phyloP scores from a whole-genome alignment of 2,797 vertebrate genomes.

The Cheirogaleus major region DNA sequence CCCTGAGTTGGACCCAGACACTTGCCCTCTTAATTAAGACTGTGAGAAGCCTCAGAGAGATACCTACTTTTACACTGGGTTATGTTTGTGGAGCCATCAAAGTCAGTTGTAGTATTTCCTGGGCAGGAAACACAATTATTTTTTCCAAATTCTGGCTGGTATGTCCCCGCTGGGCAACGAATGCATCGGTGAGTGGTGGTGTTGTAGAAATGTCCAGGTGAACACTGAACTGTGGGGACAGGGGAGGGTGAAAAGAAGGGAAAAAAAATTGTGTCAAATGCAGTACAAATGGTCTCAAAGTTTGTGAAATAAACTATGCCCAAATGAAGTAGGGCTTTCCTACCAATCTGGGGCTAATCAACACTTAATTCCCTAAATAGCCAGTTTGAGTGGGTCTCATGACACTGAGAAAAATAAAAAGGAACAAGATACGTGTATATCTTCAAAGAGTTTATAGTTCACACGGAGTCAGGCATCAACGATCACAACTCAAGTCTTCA shows the following conservation, averaged over 20 bases:
- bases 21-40: not conserved
- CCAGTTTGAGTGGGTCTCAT: not conserved
- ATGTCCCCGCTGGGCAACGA: constrained; percentile 92
- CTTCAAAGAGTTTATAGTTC: not conserved
- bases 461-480: not conserved
- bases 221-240: constrained; percentile 93
- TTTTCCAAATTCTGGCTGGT: constrained; percentile 96
- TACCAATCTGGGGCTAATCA: constrained; percentile 18
- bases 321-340: constrained; percentile 6
- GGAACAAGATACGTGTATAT: not conserved
- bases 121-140: constrained; percentile 95
- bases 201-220: constrained; percentile 98
- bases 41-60: constrained; percentile 23
- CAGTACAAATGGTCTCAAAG: constrained; percentile 25
- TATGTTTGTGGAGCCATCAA: constrained; percentile 97
- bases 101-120: constrained; percentile 97
- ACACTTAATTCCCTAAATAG: constrained; percentile 45
- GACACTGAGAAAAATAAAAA: not conserved
- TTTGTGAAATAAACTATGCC: not conserved
- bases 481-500: not conserved
- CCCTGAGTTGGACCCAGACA: not conserved
- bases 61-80: constrained; percentile 98
- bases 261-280: constrained; percentile 35
- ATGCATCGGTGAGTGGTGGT: constrained; percentile 97
- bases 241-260: not conserved